Percentiles rank a stretch among this genome's conserved stretches.
Conservation (phyloP, 1,140 invertebrate genomes). For the Adelges cooleyi region DNA sequence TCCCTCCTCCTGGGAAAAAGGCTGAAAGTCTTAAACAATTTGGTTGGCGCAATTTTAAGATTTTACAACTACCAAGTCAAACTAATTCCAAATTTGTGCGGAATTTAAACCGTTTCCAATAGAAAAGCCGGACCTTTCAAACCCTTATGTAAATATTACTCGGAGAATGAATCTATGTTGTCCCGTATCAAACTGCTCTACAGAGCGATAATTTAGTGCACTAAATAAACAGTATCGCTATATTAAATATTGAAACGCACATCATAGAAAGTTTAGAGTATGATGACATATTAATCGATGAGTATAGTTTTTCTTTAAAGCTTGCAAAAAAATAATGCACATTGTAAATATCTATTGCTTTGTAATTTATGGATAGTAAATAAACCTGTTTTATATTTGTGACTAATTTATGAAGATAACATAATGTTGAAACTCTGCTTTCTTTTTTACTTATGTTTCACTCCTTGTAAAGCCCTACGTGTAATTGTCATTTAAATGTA, state of each 20-base stretch:
- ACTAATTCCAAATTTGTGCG: too few species aligned
- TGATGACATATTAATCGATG: constrained; percentile 17
- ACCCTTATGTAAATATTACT: constrained; percentile 1
- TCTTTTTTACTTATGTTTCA: neutral
- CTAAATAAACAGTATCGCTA: constrained; percentile 21
- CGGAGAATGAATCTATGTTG: neutral
- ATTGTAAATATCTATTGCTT: constrained; percentile 1
- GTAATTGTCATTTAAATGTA: neutral
- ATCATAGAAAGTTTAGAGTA: constrained; percentile 6
- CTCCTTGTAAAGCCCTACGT: neutral
- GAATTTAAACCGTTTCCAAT: too few species aligned
- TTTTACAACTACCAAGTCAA: too few species aligned
- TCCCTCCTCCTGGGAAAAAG: too few species aligned
- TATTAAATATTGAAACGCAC: neutral
- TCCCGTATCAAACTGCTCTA: constrained; percentile 20
- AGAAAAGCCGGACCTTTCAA: too few species aligned
- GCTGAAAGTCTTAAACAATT: too few species aligned
- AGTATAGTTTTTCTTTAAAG: constrained; percentile 5
- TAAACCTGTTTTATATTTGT: neutral
- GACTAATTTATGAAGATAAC: neutral
- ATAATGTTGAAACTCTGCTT: neutral
- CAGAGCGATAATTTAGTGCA: constrained; percentile 30
- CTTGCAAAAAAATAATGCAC: constrained; percentile 6
- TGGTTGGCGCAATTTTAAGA: too few species aligned
- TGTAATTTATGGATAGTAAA: neutral